Base-by-base conservation (phyloP, 2,888 invertebrate genomes). In the Empis livida region DNA sequence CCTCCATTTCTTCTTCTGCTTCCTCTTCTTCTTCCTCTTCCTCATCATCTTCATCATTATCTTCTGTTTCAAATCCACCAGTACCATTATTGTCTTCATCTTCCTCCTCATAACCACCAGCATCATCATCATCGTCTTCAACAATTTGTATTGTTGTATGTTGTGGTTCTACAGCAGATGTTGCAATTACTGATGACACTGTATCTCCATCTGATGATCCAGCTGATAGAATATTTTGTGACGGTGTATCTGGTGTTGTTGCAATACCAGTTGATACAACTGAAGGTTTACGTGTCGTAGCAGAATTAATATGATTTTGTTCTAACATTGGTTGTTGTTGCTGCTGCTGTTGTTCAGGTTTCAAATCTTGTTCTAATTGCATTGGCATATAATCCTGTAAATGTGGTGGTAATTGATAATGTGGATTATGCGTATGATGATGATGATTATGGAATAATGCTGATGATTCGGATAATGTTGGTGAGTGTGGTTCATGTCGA, bases 1-100 rank as follows among this genome's bases (percentile, higher is more conserved):
- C 53, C 44, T 58, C 58, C 10, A 59, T 57, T 53, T 53, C 31
- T 35, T 48, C 17, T 17, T 16, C 6, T 40, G 47, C 17, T 17
- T 16, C 6, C 20, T 20, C 40, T 40, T 13, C 17, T 20, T 20
- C 40, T 17, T 16, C 39, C 1, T 16, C 30, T 11, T 23, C 38
- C 10, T n/a, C 31, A 11, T 37, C 40, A 10, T 35, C 43, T 49
- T 53, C 55, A 2, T 49, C 35, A 35, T n/a, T n/a, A 13, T n/a
- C 10, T 5, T 35, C 32, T 3, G 10, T 13, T 10, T 32, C 35
- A n/a, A 14, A 13, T 13, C n/a, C 35, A 13, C n/a, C 5, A 2
- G 9, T 8, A 27, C 20, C 20, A 20, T 20, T 20, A 20, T 20
- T 5, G 3, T 27, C 23, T 8, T 27, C 23, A 27, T 27, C 23